Base-by-base conservation (phyloP, 2,113 vertebrate genomes). In the Balaeniceps rex region DNA sequence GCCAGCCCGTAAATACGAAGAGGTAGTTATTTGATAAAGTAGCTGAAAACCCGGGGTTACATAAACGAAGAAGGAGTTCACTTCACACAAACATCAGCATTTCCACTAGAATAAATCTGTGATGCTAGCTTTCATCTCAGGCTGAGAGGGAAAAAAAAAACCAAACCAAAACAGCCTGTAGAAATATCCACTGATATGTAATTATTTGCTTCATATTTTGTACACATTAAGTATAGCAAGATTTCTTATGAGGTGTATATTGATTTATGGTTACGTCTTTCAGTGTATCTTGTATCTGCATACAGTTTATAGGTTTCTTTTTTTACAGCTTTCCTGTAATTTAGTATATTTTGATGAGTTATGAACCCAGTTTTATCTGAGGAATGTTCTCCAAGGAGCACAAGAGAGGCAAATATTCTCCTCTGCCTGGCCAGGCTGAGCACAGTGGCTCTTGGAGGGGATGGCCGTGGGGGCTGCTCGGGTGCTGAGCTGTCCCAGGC, bases 151-250 rank as follows among this genome's bases (percentile, higher is more conserved):
- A 23, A 65, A 78, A 68, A 69, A 52, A 69, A 83, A 38, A 0
- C 3, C 42, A 72, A 85, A 74, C 25, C 74, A 71, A 91, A 96
- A 68, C 66, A 70, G 52, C 11, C 40, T n/a, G 44, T 87, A 81
- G 84, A 83, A 88, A 72, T 80, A 47, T 60, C 65, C 77, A 91
- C 14, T 78, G 88, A 71, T 71, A 70, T 28, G 12, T 94, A 66
- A 85, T 96, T 96, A 91, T 95, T 97, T 93, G 74, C 89, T 88
- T 94, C 65, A 38, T 96, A 92, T 94, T 94, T 92, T 91, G 88
- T 92, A 94, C 77, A 89, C 80, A 84, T 68, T 69, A 84, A 87
- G 19, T 52, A 92, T 19, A 94, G 63, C 19, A 87, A 89, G 80
- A 70, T 92, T 97, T 79, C 88, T 92, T 94, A 94, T 65, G 83